Evolutionary conservation across 1,140 invertebrate species (phyloP), one percentile per base, ranked within the genome.

Genomic region (Intoshia linei): DNA sequence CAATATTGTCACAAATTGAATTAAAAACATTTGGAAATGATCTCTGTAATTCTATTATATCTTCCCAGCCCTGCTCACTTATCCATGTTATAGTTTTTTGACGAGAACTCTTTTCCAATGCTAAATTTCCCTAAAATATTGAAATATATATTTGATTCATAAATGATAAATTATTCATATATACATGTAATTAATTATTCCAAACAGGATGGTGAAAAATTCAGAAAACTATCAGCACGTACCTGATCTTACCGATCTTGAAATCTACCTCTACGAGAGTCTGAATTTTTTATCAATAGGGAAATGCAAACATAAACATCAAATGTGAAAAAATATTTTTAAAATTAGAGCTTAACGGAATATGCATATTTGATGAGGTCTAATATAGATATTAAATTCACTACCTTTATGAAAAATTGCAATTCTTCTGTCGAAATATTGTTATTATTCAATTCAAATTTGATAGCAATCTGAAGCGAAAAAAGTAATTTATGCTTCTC

Each of bases 401-500:
- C 23, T 38, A 52, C 52, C 50, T 77, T 78, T 35, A 79, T 72
- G 47, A 81, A 79, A 57, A 81, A 81, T 44, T 79, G 71, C n/a
- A 83, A 47, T 48, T 81, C 67, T 2, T 57, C 47, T 45, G 74
- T 71, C 2, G 47, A 57, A 1, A 81, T 50, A 10, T 57, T 44
- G 0, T 55, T 62, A 18, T 65, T 52, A 46, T 67, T 69, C 46
- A 70, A 65, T 47, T 78, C 66, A 37, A 83, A 54, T 50, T 72
- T 74, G 2, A 69, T 66, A 32, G 73, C 69, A 49, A 81, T 77
- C 67, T 77, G 72, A 52, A 83, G 76, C 0, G 76, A 78, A 51
- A 71, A 79, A 11, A 83, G 55, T 23, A 83, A 51, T 50, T 83
- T 83, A 55, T 84, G 74, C 34, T 69, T 67, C 50, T 81, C 74